Evolutionary conservation across 1,140 invertebrate genomes (phyloP), one percentile per base, ranked within the genome.

Genomic region (Lethrus apterus): DNA sequence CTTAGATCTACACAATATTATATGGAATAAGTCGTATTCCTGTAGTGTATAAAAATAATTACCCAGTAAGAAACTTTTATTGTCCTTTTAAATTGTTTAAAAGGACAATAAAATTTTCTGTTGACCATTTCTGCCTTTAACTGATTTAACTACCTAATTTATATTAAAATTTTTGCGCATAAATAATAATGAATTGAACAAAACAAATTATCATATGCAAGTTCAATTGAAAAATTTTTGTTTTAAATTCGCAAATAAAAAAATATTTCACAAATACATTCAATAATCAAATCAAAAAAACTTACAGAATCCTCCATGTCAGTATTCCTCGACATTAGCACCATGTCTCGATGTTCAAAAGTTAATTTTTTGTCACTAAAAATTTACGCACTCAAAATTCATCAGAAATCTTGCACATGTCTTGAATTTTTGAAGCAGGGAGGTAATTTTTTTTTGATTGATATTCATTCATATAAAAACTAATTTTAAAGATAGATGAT

Each of bases 301-400:
- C 56, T 58, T 46, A 58, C 56, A 49, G 54, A 40, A 18, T 58
- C 56, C 18, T 54, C 44, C 7, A 44, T 14, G 13, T 51, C 51
- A 8, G 31, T 48, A 50, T 48, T 56, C 51, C 41, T 55, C 18
- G 19, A 17, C 13, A 57, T 19, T 26, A 54, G 45, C 18, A 57
- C 55, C 55, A 57, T 57, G 33, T 44, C 49, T 38, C n/a, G n/a
- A n/a, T n/a, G n/a, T n/a, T 23, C 7, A 10, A 11, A 11, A 4
- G 20, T 21, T n/a, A 10, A n/a, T 19, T 10, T 20, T 17, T 15
- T 14, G 14, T 9, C 19, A 3, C 13, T 36, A 33, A 33, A 33
- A n/a, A 15, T 33, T n/a, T 17, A 44, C 23, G 5, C 2, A 23
- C 31, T 44, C 19, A 20, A 44, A 10, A 30, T 33, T 10, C 42